Evolutionary conservation across 2,113 vertebrate genomes (phyloP).

Genomic region (Thunnus maccoyii): DNA sequence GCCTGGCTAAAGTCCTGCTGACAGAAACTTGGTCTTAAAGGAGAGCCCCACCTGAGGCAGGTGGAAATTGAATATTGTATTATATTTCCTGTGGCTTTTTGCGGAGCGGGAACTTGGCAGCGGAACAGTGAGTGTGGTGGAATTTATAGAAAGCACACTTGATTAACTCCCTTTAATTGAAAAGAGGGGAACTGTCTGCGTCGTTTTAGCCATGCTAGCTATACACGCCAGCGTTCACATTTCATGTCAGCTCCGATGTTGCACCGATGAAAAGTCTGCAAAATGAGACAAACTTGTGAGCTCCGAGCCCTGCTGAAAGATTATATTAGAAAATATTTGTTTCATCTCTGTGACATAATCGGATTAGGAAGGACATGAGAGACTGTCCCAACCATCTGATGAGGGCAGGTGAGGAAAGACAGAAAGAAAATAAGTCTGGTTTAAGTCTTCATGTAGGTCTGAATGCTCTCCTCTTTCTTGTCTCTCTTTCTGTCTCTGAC

Average conservation of each 20-base stretch:
- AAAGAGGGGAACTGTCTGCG: slow-evolving; percentile 53
- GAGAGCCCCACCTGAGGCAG: slow-evolving; percentile 76
- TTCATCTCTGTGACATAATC: slow-evolving; percentile 61
- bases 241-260: slow-evolving; percentile 44
- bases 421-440: slow-evolving; percentile 35
- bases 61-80: slow-evolving; percentile 83
- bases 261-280: slow-evolving; percentile 31
- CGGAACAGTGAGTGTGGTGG: slow-evolving; percentile 61
- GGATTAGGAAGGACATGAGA: slow-evolving; percentile 46
- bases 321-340: slow-evolving; percentile 41
- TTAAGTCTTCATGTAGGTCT: slow-evolving; percentile 33
- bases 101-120: slow-evolving; percentile 67
- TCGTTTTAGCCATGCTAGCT: slow-evolving; percentile 51
- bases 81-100: slow-evolving; percentile 81
- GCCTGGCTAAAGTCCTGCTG: slow-evolving; percentile 69
- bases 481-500: slow-evolving; percentile 53
- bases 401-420: slow-evolving; percentile 55
- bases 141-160: slow-evolving; percentile 66
- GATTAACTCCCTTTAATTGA: slow-evolving; percentile 69
- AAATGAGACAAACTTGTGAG: slow-evolving; percentile 18
- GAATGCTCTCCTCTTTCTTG: slow-evolving; percentile 11
- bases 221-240: slow-evolving; percentile 16
- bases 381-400: slow-evolving; percentile 1
- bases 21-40: slow-evolving; percentile 76
- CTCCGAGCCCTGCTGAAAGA: slow-evolving; percentile 35